Evolutionary conservation across 2,797 vertebrate genomes (phyloP), one percentile per base, ranked within the genome.

Genomic region (Aulostomus chinensis): DNA sequence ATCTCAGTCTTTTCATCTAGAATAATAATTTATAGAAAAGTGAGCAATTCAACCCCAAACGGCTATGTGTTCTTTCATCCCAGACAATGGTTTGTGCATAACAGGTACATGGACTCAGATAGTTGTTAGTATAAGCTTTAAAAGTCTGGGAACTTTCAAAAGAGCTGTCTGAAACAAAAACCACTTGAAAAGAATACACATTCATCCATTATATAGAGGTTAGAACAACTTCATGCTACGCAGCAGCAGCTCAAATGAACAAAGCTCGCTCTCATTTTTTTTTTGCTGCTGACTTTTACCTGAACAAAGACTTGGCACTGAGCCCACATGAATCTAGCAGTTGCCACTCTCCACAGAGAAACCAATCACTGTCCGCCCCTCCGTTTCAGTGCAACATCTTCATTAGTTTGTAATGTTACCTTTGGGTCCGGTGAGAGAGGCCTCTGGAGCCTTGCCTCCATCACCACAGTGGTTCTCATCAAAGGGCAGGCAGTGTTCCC

Each of bases 401-500:
- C 64, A 77, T 74, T 59, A 64, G 60, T 37, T 38, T 22, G 0
- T 47, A 72, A 71, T 6, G 22, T 32, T 92, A 99, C 97, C 97
- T 98, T 98, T 98, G 58, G 97, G 97, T 76, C 95, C 96, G 34
- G 96, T 98, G 58, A 99, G 95, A 0, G 94, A 94, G 3, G 97
- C 97, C 69, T 98, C 96, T 0, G 92, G 90, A 0, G 97, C 96
- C 59, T 95, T 97, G 55, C 96, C 95, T 46, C 97, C 96, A 5
- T 99, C 97, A 2, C 97, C 97, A 52, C 97, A 99, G 71, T 95
- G 91, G 47, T 95, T 94, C 76, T 99, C 97, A 18, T 99, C 97
- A 1, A 99, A 98, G 0, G 97, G 96, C 35, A 99, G 90, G 69
- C 97, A 99, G 76, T 99, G 97, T 15, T 99, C 96, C 0, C 97